These are phyloP conservation scores for Rhabdomys dilectus DNA, from an alignment of 2,113 vertebrate species.

Conservation along the genomic window DNA sequence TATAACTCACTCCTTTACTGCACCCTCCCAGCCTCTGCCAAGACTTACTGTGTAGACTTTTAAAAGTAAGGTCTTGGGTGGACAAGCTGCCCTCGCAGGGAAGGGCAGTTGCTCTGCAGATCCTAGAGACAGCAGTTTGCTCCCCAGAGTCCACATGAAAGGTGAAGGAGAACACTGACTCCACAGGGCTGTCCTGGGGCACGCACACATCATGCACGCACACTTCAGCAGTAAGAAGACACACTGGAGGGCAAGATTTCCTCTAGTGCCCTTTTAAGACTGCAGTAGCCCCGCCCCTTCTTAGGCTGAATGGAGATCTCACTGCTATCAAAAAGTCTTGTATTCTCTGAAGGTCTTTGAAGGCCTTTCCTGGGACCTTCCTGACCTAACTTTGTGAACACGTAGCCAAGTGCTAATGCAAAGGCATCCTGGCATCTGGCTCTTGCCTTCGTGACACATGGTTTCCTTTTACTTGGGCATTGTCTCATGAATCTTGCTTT, in stretches of 20 bases:
- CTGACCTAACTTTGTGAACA: background rate
- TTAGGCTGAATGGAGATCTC: background rate
- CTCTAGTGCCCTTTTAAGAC: background rate
- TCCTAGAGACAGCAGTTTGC: background rate
- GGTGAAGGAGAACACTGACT: background rate
- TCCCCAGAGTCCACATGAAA: background rate
- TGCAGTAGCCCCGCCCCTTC: background rate
- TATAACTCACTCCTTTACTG: background rate
- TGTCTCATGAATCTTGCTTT: conserved; percentile 61
- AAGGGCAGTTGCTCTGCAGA: background rate
- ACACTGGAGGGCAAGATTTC: background rate
- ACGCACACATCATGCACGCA: too few species aligned
- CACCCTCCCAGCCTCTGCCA: background rate
- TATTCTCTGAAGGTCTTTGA: background rate
- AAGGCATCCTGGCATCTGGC: background rate
- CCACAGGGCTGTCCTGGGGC: background rate
- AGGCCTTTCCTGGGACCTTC: background rate
- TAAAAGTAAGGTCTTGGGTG: background rate
- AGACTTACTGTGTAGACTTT: background rate
- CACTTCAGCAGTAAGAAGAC: background rate
- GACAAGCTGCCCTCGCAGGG: background rate
- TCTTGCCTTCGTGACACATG: background rate
- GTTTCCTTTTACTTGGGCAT: rapidly evolving
- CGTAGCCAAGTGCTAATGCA: background rate
- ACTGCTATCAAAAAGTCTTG: background rate